Conservation (phyloP, 2,113 vertebrate species). For the Leuciscus idus region DNA sequence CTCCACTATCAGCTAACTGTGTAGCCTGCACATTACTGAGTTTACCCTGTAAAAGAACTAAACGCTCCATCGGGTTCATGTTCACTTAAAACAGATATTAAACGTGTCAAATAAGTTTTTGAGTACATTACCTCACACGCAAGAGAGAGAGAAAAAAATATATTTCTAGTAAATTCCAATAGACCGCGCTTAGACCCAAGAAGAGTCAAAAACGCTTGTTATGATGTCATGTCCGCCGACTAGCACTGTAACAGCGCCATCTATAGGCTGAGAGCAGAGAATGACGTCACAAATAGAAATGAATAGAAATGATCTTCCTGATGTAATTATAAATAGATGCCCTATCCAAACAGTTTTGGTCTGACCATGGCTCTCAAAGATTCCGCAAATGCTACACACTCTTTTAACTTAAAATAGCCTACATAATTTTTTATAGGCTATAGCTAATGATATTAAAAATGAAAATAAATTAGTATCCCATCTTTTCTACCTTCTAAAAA, state of each 20-base stretch:
- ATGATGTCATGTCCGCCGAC: conserved; percentile 31
- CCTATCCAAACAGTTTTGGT: neutral
- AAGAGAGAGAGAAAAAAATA: accelerated
- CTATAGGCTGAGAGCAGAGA: neutral
- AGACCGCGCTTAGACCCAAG: conserved; percentile 55
- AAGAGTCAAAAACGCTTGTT: neutral
- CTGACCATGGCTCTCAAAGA: neutral
- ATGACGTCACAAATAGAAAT: neutral
- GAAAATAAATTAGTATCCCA: neutral
- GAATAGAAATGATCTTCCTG: neutral
- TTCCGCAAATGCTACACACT: neutral
- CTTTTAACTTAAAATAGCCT: neutral
- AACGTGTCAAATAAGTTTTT: neutral
- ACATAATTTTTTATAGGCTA: neutral
- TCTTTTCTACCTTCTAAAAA: neutral
- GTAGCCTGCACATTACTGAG: neutral
- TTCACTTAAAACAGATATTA: neutral
- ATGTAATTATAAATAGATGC: neutral
- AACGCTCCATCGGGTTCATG: neutral
- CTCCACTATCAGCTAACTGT: conserved; percentile 6
- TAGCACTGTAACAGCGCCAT: neutral
- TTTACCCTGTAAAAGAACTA: neutral
- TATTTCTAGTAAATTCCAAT: conserved; percentile 21
- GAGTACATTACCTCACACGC: neutral
- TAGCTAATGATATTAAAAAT: neutral